phyloP scores from a whole-genome alignment of 2,113 vertebrate genomes.

The Macrotis lagotis region DNA sequence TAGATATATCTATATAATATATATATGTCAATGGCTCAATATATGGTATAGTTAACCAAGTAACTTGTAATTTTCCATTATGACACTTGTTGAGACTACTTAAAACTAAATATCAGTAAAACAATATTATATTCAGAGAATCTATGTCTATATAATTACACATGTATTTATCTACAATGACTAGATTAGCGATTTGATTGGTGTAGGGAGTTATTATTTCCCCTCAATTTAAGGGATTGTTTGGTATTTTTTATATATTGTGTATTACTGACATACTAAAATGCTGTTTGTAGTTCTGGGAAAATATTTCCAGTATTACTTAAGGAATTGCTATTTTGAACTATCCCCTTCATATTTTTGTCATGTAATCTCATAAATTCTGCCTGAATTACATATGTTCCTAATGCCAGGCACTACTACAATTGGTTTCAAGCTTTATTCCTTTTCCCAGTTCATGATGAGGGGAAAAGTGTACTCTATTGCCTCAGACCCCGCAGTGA shows the following conservation, averaged over 20 bases:
- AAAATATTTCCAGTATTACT: not conserved
- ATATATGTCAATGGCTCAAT: not conserved
- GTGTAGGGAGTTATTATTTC: not conserved
- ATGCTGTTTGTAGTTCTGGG: not conserved
- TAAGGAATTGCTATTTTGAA: too few species aligned
- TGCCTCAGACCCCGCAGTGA: too few species aligned
- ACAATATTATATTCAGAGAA: not conserved
- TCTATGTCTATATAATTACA: not conserved
- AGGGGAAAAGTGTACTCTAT: too few species aligned
- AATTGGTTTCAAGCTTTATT: too few species aligned
- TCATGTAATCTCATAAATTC: too few species aligned
- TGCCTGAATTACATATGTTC: too few species aligned
- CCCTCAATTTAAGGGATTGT: not conserved
- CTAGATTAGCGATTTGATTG: not conserved
- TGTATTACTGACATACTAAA: not conserved
- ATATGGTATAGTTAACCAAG: not conserved
- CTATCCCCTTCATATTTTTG: too few species aligned
- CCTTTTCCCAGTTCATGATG: too few species aligned
- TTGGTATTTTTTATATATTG: not conserved
- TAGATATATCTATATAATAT: too few species aligned
- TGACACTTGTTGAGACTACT: not conserved
- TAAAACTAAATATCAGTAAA: not conserved
- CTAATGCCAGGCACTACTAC: too few species aligned
- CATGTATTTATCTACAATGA: not conserved
- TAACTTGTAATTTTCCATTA: slow-evolving; percentile 11